A percentile compares a stretch with the other conserved stretches of the same genome.
These are phyloP conservation scores for Vireo griseus DNA, from an alignment of 2,797 vertebrate species.

Conservation along the genomic window DNA sequence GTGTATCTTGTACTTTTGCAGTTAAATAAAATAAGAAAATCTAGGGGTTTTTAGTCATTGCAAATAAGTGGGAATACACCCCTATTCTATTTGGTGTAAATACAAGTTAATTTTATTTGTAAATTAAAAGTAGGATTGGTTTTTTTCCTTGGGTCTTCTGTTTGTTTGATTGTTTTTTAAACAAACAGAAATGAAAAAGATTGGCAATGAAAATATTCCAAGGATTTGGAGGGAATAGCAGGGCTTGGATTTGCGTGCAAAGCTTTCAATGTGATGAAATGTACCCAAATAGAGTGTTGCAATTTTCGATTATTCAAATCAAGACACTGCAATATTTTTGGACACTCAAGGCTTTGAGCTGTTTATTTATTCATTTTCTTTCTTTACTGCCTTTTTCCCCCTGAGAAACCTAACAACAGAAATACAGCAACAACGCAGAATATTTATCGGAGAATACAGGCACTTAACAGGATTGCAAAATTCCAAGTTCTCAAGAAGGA, in stretches of 20 bases:
- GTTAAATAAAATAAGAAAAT: not conserved
- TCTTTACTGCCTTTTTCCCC: conserved; percentile 58
- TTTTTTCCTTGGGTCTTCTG: not conserved
- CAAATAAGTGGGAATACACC: not conserved
- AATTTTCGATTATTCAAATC: conserved; percentile 53
- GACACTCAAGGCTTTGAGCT: conserved; percentile 48
- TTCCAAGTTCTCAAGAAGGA: conserved; percentile 27
- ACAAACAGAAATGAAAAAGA: not conserved
- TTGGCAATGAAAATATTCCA: not conserved
- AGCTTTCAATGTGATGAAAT: conserved; percentile 30
- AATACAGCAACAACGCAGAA: conserved; percentile 30
- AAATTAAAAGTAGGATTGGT: not conserved
- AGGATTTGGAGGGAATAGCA: not conserved
- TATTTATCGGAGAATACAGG: conserved; percentile 29
- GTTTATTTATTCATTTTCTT: conserved; percentile 71
- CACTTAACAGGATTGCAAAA: conserved; percentile 40
- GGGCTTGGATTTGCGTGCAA: not conserved
- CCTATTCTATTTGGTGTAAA: not conserved
- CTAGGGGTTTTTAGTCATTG: not conserved
- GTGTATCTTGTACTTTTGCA: not conserved
- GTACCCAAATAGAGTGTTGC: conserved; percentile 51
- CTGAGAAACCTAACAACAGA: conserved; percentile 62
- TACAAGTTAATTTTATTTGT: not conserved
- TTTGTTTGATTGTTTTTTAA: not conserved
- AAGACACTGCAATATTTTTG: conserved; percentile 59